phyloP scores from a whole-genome alignment of 2,888 invertebrate species.

The Philopedon plagiatum region DNA sequence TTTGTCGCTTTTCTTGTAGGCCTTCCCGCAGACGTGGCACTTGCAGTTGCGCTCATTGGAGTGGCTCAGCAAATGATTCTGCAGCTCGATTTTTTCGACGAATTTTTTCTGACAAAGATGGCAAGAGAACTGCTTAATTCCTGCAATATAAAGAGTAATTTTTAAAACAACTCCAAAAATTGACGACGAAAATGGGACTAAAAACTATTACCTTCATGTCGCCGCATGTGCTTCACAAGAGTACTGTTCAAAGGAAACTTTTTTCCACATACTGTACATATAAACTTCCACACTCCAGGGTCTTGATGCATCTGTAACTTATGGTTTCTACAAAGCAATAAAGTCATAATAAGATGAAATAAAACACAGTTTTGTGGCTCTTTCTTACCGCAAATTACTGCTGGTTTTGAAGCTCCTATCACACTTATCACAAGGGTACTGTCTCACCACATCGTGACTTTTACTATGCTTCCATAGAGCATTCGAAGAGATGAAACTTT shows the following conservation, averaged over 20 bases:
- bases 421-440: constrained; percentile 58
- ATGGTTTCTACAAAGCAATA: constrained; percentile 59
- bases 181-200: neutral
- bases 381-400: constrained; percentile 45
- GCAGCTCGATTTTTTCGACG: constrained; percentile 58
- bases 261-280: constrained; percentile 59
- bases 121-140: constrained; percentile 60
- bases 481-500: constrained; percentile 62
- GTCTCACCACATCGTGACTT: constrained; percentile 57
- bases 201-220: constrained; percentile 58
- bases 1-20: constrained; percentile 69
- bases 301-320: constrained; percentile 62
- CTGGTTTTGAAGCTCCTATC: constrained; percentile 51
- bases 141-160: too few relatives aligned
- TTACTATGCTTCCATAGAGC: constrained; percentile 59
- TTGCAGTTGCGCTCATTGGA: constrained; percentile 59
- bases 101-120: constrained; percentile 60
- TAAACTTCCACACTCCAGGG: constrained; percentile 60
- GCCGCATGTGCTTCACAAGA: constrained; percentile 59
- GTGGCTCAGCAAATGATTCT: constrained; percentile 59
- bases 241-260: constrained; percentile 61
- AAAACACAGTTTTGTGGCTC: too few relatives aligned
- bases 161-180: neutral
- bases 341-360: too few relatives aligned
- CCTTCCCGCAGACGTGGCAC: constrained; percentile 71